phyloP scores from a whole-genome alignment of 92 coral and sea anemone species.

The Porites divaricata region DNA sequence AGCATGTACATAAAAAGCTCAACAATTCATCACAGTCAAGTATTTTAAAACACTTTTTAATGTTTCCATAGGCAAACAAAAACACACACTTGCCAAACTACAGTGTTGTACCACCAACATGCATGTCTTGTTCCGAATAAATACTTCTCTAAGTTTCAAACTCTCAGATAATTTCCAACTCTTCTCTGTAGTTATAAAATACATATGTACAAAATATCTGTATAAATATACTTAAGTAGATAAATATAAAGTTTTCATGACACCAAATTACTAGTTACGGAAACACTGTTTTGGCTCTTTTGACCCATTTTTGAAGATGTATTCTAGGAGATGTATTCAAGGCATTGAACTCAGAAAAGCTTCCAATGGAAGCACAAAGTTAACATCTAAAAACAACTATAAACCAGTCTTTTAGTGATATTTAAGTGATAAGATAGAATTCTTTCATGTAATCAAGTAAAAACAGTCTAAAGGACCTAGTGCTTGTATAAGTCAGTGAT shows the following conservation, averaged over 20 bases:
- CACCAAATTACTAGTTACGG: conserved; percentile 55
- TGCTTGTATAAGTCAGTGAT: neutral
- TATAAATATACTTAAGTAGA: conserved; percentile 92
- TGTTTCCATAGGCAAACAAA: conserved; percentile 38
- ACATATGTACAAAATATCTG: conserved; percentile 92
- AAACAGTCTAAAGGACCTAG: neutral
- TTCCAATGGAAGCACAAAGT: too few species aligned
- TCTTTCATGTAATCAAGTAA: neutral
- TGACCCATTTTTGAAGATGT: too few species aligned
- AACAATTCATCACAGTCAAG: neutral
- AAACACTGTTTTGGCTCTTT: conserved; percentile 20
- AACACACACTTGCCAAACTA: conserved; percentile 41
- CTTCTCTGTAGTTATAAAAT: conserved; percentile 83
- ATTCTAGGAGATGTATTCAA: too few species aligned
- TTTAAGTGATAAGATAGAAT: too few species aligned
- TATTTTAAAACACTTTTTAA: conserved; percentile 43
- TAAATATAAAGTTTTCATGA: conserved; percentile 81
- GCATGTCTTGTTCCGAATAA: conserved; percentile 46
- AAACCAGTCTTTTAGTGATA: neutral
- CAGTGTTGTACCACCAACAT: conserved; percentile 39
- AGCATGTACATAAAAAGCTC: too few species aligned
- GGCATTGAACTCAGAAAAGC: too few species aligned
- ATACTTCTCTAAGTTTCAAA: conserved; percentile 60
- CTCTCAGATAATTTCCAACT: conserved; percentile 58
- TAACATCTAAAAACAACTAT: too few species aligned